phyloP scores from a whole-genome alignment of 1,140 invertebrate species.

The Ceratitis capitata region DNA sequence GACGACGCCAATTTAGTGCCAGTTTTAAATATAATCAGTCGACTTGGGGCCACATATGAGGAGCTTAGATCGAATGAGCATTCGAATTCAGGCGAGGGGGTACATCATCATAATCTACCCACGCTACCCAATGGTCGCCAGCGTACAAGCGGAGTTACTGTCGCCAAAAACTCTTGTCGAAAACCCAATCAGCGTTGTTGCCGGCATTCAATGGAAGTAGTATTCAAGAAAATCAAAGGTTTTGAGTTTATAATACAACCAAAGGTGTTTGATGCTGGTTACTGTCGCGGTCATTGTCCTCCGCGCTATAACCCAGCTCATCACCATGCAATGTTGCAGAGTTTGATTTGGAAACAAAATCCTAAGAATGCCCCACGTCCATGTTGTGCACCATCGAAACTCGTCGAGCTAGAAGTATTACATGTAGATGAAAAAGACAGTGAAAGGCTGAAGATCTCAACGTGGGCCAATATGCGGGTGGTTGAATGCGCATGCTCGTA shows the following conservation, averaged over 20 bases:
- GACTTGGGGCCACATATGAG: slow-evolving; percentile 45
- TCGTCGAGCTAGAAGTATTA: slow-evolving; percentile 75
- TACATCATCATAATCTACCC: neutral
- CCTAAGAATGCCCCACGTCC: slow-evolving; percentile 71
- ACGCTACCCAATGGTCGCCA: neutral
- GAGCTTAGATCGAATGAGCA: slow-evolving; percentile 38
- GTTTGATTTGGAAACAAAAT: slow-evolving; percentile 74
- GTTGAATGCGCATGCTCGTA: slow-evolving; percentile 80
- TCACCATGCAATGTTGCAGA: slow-evolving; percentile 78
- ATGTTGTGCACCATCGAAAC: slow-evolving; percentile 78
- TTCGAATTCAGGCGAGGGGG: neutral
- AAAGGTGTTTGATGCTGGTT: slow-evolving; percentile 77
- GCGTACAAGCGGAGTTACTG: slow-evolving; percentile 59
- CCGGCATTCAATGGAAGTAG: slow-evolving; percentile 73
- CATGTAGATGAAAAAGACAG: slow-evolving; percentile 73
- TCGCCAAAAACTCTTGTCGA: slow-evolving; percentile 66
- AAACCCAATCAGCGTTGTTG: slow-evolving; percentile 72
- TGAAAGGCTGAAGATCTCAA: slow-evolving; percentile 74
- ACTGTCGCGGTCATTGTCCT: slow-evolving; percentile 78
- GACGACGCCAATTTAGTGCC: slow-evolving; percentile 50
- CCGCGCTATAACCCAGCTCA: slow-evolving; percentile 75
- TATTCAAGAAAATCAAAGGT: slow-evolving; percentile 74
- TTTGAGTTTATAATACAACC: slow-evolving; percentile 78
- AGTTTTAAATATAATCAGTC: slow-evolving; percentile 67
- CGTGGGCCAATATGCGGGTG: slow-evolving; percentile 78